Base-by-base conservation (phyloP, 2,113 vertebrate genomes). In the Thalassoma bifasciatum region DNA sequence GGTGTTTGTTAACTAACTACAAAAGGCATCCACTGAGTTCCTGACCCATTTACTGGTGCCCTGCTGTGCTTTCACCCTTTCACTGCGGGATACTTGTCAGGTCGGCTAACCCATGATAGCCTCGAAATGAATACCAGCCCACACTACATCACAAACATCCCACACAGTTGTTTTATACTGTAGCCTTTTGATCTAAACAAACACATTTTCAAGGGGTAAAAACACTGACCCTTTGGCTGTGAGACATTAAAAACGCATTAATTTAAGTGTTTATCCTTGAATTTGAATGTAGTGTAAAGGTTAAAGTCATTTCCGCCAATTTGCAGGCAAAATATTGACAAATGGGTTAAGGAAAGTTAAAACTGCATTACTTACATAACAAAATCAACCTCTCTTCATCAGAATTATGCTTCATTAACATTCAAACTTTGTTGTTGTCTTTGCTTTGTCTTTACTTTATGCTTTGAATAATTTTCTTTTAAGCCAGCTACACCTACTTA, bases 71-170 rank as follows among this genome's bases (percentile, higher is more conserved):
- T 30, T 79, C 40, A 17, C 62, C 80, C 54, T 83, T 87, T 87
- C 63, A 51, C 70, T 61, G 68, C 38, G 24, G 65, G 62, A 64
- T 47, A 23, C 80, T 78, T 88, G 81, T 88, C 87, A 83, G 42
- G 62, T 80, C 61, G 38, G 67, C 61, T 65, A 75, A 81, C 74
- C 30, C 6, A 30, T 6, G 58, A 66, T 70, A 75, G 67, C 60
- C 8, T 13, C 59, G 60, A 72, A 49, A 53, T 78, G 54, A 52
- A 63, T 85, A 76, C 64, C 78, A 81, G 16, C 57, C 30, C 40
- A 56, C 58, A 88, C 89, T 81, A 90, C 78, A 83, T 90, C 82
- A 87, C 54, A 80, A 40, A 54, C 42, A 65, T 42, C 53, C 3
- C 5, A 37, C 62, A 6, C 3, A 71, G 64, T 67, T 21, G 40